Percentiles rank a stretch among this genome's conserved stretches.
phyloP scores from a whole-genome alignment of 1,140 invertebrate genomes.

The Drosophila equinoxialis region DNA sequence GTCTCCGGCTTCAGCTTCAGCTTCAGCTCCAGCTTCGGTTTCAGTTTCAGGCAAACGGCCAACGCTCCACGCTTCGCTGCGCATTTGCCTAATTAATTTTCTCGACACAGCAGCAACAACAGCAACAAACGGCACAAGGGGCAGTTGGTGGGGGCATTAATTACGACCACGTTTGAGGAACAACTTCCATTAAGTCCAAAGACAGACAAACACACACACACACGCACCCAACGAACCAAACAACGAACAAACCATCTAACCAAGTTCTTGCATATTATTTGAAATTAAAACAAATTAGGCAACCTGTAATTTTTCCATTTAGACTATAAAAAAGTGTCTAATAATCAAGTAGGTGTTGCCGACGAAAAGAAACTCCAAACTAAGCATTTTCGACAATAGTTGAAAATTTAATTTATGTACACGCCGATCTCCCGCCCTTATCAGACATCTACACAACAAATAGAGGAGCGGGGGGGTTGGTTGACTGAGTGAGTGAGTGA shows the following conservation, averaged over 20 bases:
- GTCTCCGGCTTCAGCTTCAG: constrained; percentile 29
- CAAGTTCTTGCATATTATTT: constrained; percentile 70
- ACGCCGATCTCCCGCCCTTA: constrained; percentile 24
- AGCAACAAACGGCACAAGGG: background rate
- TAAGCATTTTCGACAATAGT: background rate
- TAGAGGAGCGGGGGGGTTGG: background rate
- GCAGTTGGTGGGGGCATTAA: constrained; percentile 59
- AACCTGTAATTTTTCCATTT: constrained; percentile 80
- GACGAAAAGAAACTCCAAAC: constrained; percentile 18
- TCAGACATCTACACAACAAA: constrained; percentile 35
- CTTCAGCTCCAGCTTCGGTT: constrained; percentile 47
- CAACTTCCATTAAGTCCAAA: constrained; percentile 72
- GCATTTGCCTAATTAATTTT: constrained; percentile 82
- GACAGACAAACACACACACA: constrained; percentile 35
- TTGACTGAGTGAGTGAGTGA: background rate
- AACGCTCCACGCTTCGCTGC: constrained; percentile 71
- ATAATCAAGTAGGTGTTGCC: constrained; percentile 79
- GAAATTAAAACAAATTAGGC: constrained; percentile 82
- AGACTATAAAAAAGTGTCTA: constrained; percentile 74
- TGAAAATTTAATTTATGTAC: constrained; percentile 55
- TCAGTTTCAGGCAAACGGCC: constrained; percentile 18
- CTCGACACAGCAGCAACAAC: constrained; percentile 64
- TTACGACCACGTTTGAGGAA: constrained; percentile 78
- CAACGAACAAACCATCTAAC: constrained; percentile 6
- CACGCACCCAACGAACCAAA: constrained; percentile 17